Base-by-base conservation (phyloP, 2,113 vertebrate species). In the Sinocyclocheilus maitianheensis region DNA sequence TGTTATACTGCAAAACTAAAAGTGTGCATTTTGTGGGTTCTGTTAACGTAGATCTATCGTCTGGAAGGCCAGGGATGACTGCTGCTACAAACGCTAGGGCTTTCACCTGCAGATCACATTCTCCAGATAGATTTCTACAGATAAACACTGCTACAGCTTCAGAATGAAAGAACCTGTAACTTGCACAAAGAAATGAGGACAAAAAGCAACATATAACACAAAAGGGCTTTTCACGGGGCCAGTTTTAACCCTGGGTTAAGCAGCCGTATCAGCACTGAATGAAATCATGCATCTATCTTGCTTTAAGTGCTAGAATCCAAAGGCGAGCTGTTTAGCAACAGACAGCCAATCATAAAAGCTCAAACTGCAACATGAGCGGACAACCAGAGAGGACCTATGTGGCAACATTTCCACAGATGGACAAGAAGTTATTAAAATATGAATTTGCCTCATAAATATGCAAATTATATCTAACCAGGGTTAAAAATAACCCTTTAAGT, bases 81-180 rank as follows among this genome's bases (percentile, higher is more conserved):
- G 82, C 90, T 69, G 83, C 86, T 86, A 91, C 89, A 91, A 92
- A 91, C 89, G 91, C 93, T 88, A 91, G 74, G 37, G 71, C 8
- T 18, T 67, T 67, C 13, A 24, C 43, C 80, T 53, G 40, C 80
- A 51, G 18, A 74, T 84, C 30, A 9, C 51, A 58, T 84, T n/a
- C 40, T 74, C 34, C 67, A 74, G 20, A 60, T 18, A 14, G 14
- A 74, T 58, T 37, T 58, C 26, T 55, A 72, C 30, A 37, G 13
- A 60, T 58, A 24, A 22, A 82, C 46, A 84, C 48, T 84, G 82
- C 82, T 84, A 84, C 82, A 84, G 53, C 43, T 26, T 69, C 4
- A 69, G 43, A 81, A 46, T 5, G 20, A 26, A 76, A 51, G n/a
- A 77, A 53, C 9, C 16, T 48, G 14, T 76, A 51, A 18, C 4